Conservation (phyloP, 1,140 invertebrate genomes). For the Camponotus floridanus region DNA sequence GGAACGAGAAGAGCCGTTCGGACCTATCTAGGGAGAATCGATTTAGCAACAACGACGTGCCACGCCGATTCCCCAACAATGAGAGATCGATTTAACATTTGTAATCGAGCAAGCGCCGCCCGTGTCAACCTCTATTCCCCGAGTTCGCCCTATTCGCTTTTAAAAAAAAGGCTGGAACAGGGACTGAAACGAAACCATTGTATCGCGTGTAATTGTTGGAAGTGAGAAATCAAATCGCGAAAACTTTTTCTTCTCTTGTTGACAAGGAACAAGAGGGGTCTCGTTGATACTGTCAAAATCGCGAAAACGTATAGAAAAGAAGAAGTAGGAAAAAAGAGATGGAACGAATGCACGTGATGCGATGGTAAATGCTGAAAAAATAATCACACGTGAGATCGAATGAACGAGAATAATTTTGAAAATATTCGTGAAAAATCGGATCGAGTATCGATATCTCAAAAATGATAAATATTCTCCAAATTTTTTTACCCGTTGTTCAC, state of each 20-base stretch:
- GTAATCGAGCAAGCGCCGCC: constrained; percentile 78
- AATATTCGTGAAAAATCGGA: constrained; percentile 9
- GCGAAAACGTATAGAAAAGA: not conserved
- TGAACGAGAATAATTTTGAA: not conserved
- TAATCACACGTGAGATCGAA: not conserved
- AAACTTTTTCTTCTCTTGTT: too few species aligned
- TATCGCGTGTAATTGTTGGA: constrained; percentile 74
- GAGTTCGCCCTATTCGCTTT: not conserved
- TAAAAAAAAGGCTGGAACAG: constrained; percentile 36
- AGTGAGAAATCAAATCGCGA: constrained; percentile 59
- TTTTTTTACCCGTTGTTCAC: too few species aligned
- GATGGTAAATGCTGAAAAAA: not conserved
- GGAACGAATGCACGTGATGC: constrained; percentile 30
- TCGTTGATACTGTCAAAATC: not conserved
- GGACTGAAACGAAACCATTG: constrained; percentile 74
- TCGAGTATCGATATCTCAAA: not conserved
- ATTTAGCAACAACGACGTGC: constrained; percentile 75
- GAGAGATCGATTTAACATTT: constrained; percentile 83
- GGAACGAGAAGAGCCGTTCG: constrained; percentile 74
- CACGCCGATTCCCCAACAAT: constrained; percentile 78
- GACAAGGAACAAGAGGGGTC: too few species aligned
- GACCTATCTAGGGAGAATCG: constrained; percentile 78
- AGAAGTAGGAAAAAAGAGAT: constrained; percentile 9
- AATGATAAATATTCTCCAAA: too few species aligned
- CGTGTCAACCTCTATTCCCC: constrained; percentile 61